These are phyloP conservation scores for Paramuricea clavata DNA, from an alignment of 92 coral and sea anemone genomes.

Conservation along the genomic window DNA sequence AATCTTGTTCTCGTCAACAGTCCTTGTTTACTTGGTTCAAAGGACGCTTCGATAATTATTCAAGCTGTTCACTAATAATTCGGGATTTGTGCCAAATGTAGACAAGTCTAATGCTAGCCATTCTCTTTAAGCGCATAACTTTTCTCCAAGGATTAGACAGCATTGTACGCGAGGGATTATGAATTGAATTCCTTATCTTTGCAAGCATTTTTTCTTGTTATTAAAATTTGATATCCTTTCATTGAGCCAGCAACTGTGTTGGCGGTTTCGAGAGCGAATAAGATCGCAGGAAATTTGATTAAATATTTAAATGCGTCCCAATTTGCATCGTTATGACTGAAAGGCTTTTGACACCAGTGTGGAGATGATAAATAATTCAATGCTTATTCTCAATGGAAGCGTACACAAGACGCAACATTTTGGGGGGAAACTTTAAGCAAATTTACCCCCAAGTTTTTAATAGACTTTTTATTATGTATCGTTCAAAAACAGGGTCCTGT, in stretches of 20 bases:
- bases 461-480: background rate
- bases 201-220: background rate
- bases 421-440: background rate
- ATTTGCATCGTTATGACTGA: background rate
- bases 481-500: background rate
- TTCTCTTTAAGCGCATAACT: background rate
- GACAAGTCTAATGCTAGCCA: background rate
- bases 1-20: background rate
- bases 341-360: background rate
- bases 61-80: background rate
- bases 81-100: background rate
- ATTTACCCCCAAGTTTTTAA: background rate
- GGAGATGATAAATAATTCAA: background rate
- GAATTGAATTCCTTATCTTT: background rate
- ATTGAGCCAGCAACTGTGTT: background rate
- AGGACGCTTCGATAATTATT: background rate
- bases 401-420: background rate
- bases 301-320: background rate
- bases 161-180: background rate
- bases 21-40: background rate
- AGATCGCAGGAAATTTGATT: background rate
- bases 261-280: background rate
- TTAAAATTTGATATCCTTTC: conserved; percentile 8
- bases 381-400: background rate
- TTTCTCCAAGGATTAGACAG: background rate